Percentiles rank a stretch among this genome's conserved stretches.
phyloP scores from a whole-genome alignment of 1,140 invertebrate genomes.

The Luehdorfia chinensis region DNA sequence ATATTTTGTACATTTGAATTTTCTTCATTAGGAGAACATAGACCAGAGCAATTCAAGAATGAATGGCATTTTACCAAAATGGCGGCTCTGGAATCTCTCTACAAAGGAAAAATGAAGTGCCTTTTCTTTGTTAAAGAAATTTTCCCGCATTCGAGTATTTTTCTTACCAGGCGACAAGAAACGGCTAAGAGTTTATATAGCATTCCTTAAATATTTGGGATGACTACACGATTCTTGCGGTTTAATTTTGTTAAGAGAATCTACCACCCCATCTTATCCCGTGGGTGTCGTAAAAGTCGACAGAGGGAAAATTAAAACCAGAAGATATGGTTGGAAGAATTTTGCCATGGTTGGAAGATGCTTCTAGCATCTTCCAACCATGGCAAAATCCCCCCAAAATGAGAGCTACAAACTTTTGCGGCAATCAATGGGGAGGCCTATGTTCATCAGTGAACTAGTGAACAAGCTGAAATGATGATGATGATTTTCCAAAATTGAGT shows the following conservation, averaged over 20 bases:
- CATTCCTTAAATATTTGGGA: constrained; percentile 26
- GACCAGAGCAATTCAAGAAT: constrained; percentile 41
- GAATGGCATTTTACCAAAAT: constrained; percentile 42
- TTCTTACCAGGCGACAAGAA: constrained; percentile 59
- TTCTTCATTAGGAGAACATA: constrained; percentile 54
- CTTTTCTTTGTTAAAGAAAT: constrained; percentile 60
- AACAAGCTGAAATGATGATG: too few species aligned
- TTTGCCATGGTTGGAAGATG: too few species aligned
- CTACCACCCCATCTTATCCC: too few species aligned
- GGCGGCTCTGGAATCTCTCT: constrained; percentile 17
- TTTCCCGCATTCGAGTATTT: constrained; percentile 76
- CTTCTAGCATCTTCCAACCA: too few species aligned
- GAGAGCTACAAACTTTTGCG: too few species aligned
- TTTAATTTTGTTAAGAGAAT: too few species aligned
- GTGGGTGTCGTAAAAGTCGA: too few species aligned
- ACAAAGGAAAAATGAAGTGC: constrained; percentile 24
- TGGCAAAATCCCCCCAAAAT: too few species aligned
- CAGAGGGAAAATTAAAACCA: too few species aligned
- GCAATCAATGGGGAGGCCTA: too few species aligned
- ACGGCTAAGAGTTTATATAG: constrained; percentile 25
- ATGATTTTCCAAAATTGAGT: too few species aligned
- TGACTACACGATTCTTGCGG: constrained; percentile 2
- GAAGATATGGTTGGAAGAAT: neutral
- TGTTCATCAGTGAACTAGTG: too few species aligned
- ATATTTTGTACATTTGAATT: constrained; percentile 68